These are phyloP conservation scores for Selenia dentaria DNA, from an alignment of 2,888 invertebrate genomes.

Conservation along the genomic window DNA sequence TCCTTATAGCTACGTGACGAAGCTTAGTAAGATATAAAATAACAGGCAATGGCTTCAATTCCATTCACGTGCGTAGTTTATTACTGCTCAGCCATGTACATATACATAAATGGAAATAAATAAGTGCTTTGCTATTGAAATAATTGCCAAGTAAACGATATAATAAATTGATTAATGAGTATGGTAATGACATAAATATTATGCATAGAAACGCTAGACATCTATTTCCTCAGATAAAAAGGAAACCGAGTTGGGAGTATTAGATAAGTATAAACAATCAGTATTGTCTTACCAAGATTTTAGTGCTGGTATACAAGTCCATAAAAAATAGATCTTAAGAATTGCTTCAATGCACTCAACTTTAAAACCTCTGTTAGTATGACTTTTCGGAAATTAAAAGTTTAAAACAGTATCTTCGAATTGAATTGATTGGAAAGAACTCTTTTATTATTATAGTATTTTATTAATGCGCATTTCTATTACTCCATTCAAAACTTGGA, in stretches of 20 bases:
- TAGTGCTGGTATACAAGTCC: conserved; percentile 18
- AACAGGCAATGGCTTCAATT: conserved; percentile 3
- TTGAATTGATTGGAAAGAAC: no score
- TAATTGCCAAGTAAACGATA: conserved; percentile 8
- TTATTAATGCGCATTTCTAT: no score
- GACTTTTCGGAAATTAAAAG: no score
- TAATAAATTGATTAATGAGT: not conserved
- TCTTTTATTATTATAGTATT: no score
- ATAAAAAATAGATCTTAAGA: no score
- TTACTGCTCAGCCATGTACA: not conserved
- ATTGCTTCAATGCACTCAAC: no score
- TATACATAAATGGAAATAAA: conserved; percentile 15
- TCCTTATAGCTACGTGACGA: conserved; percentile 12
- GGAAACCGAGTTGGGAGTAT: not conserved
- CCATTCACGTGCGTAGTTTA: no score
- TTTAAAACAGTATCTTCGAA: no score
- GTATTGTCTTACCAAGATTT: conserved; percentile 13
- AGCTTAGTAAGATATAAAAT: conserved; percentile 14
- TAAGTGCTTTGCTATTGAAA: conserved; percentile 14
- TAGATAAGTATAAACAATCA: not conserved
- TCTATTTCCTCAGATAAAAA: not conserved
- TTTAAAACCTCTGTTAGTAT: no score
- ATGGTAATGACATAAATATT: conserved; percentile 6
- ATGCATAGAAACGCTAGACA: not conserved
- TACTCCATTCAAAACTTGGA: no score